A percentile compares a stretch with the other conserved stretches of the same genome.
Evolutionary conservation across 2,888 invertebrate genomes (phyloP).

Genomic region (Drosophila atroscutellata): DNA sequence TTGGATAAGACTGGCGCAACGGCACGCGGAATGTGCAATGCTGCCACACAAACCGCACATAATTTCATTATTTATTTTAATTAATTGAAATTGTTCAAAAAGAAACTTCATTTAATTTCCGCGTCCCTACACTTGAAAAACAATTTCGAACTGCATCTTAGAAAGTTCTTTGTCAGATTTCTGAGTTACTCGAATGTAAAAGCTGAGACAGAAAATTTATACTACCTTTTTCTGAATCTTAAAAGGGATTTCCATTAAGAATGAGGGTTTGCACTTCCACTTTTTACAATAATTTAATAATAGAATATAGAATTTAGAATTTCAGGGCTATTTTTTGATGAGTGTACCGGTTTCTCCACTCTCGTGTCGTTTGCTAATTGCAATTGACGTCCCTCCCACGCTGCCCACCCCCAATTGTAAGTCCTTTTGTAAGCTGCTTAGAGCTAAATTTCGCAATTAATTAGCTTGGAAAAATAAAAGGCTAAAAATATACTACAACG

Average conservation of each 20-base stretch:
- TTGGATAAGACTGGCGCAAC: slow-evolving; percentile 35
- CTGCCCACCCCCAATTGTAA: neutral
- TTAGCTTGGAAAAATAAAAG: slow-evolving; percentile 13
- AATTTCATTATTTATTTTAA: slow-evolving; percentile 74
- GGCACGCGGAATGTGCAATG: slow-evolving; percentile 2
- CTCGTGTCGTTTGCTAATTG: slow-evolving; percentile 49
- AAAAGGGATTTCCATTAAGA: no score
- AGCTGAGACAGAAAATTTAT: neutral
- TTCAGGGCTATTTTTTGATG: neutral
- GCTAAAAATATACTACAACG: neutral
- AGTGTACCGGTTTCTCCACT: neutral
- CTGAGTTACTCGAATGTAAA: neutral
- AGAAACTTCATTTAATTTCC: slow-evolving; percentile 23
- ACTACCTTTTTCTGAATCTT: neutral
- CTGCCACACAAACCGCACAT: slow-evolving; percentile 35
- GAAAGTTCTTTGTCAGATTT: no score
- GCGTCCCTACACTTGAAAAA: neutral
- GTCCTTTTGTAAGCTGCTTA: neutral
- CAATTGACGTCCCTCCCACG: slow-evolving; percentile 34
- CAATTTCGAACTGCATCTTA: neutral
- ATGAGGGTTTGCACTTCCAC: neutral
- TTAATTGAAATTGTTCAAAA: slow-evolving; percentile 70
- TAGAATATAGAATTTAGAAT: neutral
- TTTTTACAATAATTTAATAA: neutral
- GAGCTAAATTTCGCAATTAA: slow-evolving; percentile 27